Evolutionary conservation across 2,113 vertebrate genomes (phyloP).

Genomic region (Trogon melanurus): DNA sequence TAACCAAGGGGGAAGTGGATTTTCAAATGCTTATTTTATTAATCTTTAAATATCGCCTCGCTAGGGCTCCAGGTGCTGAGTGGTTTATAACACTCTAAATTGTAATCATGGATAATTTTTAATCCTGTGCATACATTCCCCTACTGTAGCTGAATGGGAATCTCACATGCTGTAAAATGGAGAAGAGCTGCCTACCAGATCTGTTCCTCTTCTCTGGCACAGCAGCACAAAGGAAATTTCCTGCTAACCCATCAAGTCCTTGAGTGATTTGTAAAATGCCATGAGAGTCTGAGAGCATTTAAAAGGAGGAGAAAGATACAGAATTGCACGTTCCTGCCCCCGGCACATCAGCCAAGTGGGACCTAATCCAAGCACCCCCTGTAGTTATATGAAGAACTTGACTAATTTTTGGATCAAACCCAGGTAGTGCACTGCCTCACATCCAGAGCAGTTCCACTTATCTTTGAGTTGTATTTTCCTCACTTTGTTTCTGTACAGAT

Average conservation of each 20-base stretch:
- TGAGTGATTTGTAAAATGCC: constrained; percentile 59
- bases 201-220: constrained; percentile 19
- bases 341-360: constrained; percentile 48
- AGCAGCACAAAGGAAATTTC: constrained; percentile 51
- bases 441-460: constrained; percentile 38
- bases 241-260: constrained; percentile 49
- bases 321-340: constrained; percentile 52
- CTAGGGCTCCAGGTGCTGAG: constrained; percentile 63
- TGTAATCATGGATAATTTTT: constrained; percentile 67
- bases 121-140: constrained; percentile 53
- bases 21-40: constrained; percentile 70
- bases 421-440: constrained; percentile 41
- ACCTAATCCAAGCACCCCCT: constrained; percentile 63
- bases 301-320: constrained; percentile 44
- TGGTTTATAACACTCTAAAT: constrained; percentile 69
- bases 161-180: neutral
- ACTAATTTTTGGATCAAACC: constrained; percentile 67
- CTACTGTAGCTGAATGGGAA: constrained; percentile 22
- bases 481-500: constrained; percentile 16
- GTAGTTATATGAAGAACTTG: constrained; percentile 62
- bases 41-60: constrained; percentile 46
- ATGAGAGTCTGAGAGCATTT: constrained; percentile 27
- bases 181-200: constrained; percentile 37
- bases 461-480: constrained; percentile 23
- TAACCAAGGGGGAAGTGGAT: constrained; percentile 68